A percentile compares a stretch with the other conserved stretches of the same genome.
phyloP scores from a whole-genome alignment of 2,797 vertebrate species.

The Sphaeramia orbicularis region DNA sequence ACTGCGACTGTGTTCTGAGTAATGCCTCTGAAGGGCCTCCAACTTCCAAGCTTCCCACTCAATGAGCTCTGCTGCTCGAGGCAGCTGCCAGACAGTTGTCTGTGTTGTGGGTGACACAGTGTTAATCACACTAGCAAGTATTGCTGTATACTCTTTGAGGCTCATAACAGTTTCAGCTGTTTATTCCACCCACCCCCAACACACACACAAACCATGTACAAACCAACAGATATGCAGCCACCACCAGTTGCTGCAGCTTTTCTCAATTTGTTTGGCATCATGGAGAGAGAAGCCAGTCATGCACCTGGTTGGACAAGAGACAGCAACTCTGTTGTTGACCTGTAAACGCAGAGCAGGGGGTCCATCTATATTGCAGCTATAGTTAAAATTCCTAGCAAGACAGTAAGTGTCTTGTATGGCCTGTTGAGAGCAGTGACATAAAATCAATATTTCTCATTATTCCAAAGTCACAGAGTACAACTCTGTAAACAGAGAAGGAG shows the following conservation, averaged over 20 bases:
- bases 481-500: not conserved
- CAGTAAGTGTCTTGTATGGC: constrained; percentile 3
- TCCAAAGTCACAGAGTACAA: not conserved
- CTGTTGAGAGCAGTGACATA: not conserved
- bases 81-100: constrained; percentile 77
- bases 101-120: constrained; percentile 66
- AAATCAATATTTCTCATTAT: constrained; percentile 17
- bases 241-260: constrained; percentile 53
- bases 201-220: constrained; percentile 14
- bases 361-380: not conserved
- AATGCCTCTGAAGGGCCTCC: constrained; percentile 45
- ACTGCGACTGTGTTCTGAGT: constrained; percentile 29
- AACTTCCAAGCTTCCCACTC: constrained; percentile 35
- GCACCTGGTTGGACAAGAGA: constrained; percentile 51
- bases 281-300: constrained; percentile 35
- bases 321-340: constrained; percentile 27
- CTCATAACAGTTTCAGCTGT: constrained; percentile 71
- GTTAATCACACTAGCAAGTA: constrained; percentile 70
- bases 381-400: not conserved
- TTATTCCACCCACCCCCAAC: constrained; percentile 23
- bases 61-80: constrained; percentile 38
- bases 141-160: constrained; percentile 40
- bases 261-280: constrained; percentile 42
- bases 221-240: constrained; percentile 22
- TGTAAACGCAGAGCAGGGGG: not conserved